Evolutionary conservation across 2,113 vertebrate genomes (phyloP).

Genomic region (Hippocampus guttulatus): DNA sequence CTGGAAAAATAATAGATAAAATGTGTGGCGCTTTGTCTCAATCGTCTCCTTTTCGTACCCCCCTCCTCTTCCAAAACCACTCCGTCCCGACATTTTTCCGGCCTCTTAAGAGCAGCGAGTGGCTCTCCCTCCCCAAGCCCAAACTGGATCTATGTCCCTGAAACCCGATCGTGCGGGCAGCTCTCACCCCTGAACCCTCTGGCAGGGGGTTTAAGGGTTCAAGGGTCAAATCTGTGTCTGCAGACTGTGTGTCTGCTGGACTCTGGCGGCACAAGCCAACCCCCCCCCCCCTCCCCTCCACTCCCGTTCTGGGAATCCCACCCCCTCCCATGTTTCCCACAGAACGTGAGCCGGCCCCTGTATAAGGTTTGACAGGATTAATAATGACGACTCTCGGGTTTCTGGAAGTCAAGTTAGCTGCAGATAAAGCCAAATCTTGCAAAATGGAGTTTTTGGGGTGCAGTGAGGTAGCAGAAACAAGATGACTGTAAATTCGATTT

Average conservation of each 20-base stretch:
- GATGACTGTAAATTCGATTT: slow-evolving; percentile 9
- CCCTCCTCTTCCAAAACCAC: neutral
- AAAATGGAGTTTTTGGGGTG: neutral
- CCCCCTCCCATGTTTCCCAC: slow-evolving; percentile 50
- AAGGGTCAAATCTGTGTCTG: slow-evolving; percentile 60
- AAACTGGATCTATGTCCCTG: slow-evolving; percentile 62
- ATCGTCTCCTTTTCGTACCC: neutral
- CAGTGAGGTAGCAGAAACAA: neutral
- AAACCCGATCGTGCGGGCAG: slow-evolving; percentile 61
- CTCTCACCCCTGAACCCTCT: slow-evolving; percentile 65
- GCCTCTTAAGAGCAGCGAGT: slow-evolving; percentile 27
- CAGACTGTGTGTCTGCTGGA: slow-evolving; percentile 70
- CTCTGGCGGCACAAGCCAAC: slow-evolving; percentile 53
- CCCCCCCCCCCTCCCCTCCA: slow-evolving; percentile 60
- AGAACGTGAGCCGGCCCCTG: slow-evolving; percentile 34
- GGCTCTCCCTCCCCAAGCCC: slow-evolving; percentile 42
- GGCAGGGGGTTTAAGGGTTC: slow-evolving; percentile 51
- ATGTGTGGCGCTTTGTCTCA: neutral
- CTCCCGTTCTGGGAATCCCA: neutral
- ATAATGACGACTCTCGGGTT: slow-evolving; percentile 39
- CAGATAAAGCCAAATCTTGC: neutral
- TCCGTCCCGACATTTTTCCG: neutral
- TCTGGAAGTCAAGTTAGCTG: slow-evolving; percentile 12
- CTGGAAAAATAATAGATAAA: slow-evolving; percentile 25
- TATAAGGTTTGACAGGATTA: slow-evolving; percentile 50